Evolutionary conservation across 2,113 vertebrate species (phyloP).

Genomic region (Cochlearius cochlearius): DNA sequence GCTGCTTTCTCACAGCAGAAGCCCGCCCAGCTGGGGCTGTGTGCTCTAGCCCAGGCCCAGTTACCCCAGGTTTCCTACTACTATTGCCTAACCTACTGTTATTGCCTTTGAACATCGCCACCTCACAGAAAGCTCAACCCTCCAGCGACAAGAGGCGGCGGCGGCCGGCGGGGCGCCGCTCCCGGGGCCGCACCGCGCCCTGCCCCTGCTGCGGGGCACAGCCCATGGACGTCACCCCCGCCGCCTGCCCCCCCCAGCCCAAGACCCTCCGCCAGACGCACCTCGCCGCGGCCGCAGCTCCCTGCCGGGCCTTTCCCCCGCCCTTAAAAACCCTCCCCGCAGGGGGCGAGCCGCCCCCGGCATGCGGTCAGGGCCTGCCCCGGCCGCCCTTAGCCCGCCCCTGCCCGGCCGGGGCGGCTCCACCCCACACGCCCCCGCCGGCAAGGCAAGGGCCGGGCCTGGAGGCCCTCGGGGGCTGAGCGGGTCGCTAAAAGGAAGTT

Average conservation of each 20-base stretch:
- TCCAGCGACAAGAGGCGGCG: rapidly evolving
- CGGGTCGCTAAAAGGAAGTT: neutral
- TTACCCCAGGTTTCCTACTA: too few species aligned
- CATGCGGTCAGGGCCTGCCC: too few species aligned
- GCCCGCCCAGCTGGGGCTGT: neutral
- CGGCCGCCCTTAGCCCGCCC: too few species aligned
- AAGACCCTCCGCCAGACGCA: rapidly evolving
- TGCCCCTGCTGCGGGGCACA: neutral
- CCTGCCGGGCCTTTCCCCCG: rapidly evolving
- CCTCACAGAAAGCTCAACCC: neutral
- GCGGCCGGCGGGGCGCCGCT: too few species aligned
- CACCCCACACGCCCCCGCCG: rapidly evolving
- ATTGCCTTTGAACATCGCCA: rapidly evolving
- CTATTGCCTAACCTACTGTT: rapidly evolving
- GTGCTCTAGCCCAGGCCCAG: too few species aligned
- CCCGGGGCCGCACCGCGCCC: rapidly evolving
- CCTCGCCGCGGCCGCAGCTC: rapidly evolving
- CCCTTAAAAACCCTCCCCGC: neutral
- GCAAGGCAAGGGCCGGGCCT: too few species aligned
- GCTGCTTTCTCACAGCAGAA: too few species aligned
- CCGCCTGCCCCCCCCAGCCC: too few species aligned
- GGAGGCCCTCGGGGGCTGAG: neutral
- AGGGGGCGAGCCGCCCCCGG: rapidly evolving
- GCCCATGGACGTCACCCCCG: too few species aligned
- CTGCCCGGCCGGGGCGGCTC: neutral